phyloP scores from a whole-genome alignment of 2,888 invertebrate genomes.

The Salticus scenicus region DNA sequence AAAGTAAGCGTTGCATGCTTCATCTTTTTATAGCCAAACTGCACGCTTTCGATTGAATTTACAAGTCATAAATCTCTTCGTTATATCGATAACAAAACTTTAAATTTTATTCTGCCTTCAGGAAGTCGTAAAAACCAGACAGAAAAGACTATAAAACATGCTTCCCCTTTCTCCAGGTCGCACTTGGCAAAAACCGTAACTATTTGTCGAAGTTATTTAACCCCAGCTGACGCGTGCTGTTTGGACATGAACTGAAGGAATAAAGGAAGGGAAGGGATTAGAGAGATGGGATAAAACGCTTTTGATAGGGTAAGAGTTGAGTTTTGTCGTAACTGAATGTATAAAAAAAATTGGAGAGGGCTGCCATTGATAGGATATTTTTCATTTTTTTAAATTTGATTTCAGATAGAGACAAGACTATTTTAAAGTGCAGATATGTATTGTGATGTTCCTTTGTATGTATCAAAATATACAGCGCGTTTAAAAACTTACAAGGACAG shows the following conservation, averaged over 20 bases:
- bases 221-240: slow-evolving; percentile 11
- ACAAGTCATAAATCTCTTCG: neutral
- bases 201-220: neutral
- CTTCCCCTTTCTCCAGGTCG: neutral
- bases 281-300: neutral
- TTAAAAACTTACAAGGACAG: too few relatives aligned
- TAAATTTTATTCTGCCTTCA: slow-evolving; percentile 4
- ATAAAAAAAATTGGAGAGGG: neutral
- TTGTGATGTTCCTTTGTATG: too few relatives aligned
- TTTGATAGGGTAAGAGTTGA: neutral
- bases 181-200: neutral
- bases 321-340: neutral
- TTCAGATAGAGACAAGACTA: too few relatives aligned
- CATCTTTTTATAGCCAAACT: neutral
- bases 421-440: too few relatives aligned
- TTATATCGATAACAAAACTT: slow-evolving; percentile 12
- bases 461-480: too few relatives aligned
- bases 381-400: neutral
- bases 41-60: neutral
- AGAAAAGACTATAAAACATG: neutral
- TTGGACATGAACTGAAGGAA: neutral
- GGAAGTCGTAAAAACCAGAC: slow-evolving; percentile 14
- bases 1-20: neutral
- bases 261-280: neutral
- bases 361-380: neutral